Percentiles rank a stretch among this genome's conserved stretches.
Conservation (phyloP, 2,888 invertebrate species). For the Sicus ferrugineus region DNA sequence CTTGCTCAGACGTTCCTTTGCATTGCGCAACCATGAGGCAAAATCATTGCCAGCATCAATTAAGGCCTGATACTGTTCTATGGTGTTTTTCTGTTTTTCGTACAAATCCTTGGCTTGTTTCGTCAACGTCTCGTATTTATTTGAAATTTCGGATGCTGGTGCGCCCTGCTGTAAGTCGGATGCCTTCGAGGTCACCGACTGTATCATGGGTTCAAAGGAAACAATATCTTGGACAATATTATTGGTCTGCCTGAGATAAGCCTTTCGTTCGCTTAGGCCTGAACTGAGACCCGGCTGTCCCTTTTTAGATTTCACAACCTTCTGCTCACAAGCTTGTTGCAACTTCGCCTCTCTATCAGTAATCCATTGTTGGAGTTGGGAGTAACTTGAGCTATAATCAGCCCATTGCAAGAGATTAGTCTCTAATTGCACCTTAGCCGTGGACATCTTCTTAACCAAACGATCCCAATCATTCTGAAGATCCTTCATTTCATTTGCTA, state of each 20-base stretch:
- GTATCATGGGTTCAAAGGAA: conserved; percentile 96
- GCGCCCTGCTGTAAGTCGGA: conserved; percentile 90
- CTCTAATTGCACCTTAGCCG: conserved; percentile 89
- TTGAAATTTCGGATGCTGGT: conserved; percentile 90
- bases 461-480: conserved; percentile 93
- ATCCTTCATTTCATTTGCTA: conserved; percentile 86
- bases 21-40: conserved; percentile 88
- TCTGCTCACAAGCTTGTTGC: conserved; percentile 87
- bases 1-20: conserved; percentile 89
- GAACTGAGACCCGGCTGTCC: conserved; percentile 81
- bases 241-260: conserved; percentile 88
- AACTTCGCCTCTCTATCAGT: conserved; percentile 90
- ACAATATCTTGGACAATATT: conserved; percentile 96
- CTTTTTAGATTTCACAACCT: conserved; percentile 80
- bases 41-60: conserved; percentile 92
- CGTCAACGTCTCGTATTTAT: conserved; percentile 87
- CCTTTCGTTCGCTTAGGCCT: conserved; percentile 84
- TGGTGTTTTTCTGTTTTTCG: conserved; percentile 87
- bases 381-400: conserved; percentile 92
- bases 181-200: conserved; percentile 92
- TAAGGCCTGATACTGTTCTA: conserved; percentile 90
- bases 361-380: conserved; percentile 93
- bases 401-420: conserved; percentile 94
- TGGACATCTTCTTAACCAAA: conserved; percentile 88
- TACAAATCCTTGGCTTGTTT: conserved; percentile 91